Evolutionary conservation across 2,797 vertebrate genomes (phyloP).

Genomic region (Bradypus variegatus): DNA sequence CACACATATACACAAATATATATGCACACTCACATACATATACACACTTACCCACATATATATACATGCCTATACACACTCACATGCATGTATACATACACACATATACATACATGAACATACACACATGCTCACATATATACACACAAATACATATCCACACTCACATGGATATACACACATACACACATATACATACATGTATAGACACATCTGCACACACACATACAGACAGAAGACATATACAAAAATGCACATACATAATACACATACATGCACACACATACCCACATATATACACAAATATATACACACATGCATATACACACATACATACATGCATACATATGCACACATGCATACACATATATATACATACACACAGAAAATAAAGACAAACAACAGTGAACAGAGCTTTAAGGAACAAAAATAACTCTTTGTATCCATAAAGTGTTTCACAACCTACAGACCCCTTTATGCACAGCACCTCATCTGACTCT

Average conservation of each 20-base stretch:
- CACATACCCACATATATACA: fast-evolving
- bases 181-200: not conserved
- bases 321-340: not conserved
- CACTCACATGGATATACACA: not conserved
- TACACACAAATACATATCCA: not conserved
- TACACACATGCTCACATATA: not conserved
- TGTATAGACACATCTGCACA: too few species aligned
- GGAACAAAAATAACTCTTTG: not conserved
- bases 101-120: fast-evolving
- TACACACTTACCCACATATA: not conserved
- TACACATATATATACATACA: too few species aligned
- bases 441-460: not conserved
- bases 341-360: too few species aligned
- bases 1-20: fast-evolving
- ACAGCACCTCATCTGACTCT: not conserved
- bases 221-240: too few species aligned
- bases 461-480: not conserved
- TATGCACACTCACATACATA: not conserved
- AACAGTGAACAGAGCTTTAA: not conserved
- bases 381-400: not conserved
- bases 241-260: too few species aligned
- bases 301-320: fast-evolving
- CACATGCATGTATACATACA: not conserved
- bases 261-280: not conserved
- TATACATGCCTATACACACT: not conserved